phyloP scores from a whole-genome alignment of 1,140 invertebrate genomes.

The Ceratosolen solmsi region DNA sequence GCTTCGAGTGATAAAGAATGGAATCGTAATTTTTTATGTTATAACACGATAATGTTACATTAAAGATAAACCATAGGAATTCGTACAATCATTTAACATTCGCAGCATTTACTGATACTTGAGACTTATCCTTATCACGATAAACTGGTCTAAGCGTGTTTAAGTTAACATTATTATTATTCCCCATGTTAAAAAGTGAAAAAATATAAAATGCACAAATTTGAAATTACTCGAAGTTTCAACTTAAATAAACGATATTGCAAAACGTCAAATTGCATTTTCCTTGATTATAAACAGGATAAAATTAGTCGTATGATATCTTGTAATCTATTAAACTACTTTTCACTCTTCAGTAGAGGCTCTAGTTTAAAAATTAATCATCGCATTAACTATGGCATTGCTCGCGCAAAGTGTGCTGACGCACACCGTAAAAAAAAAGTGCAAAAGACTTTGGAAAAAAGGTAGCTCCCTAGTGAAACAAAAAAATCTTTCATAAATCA shows the following conservation, averaged over 20 bases:
- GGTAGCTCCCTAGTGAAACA: not conserved
- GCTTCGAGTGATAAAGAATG: slow-evolving; percentile 1
- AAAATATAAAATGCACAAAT: not conserved
- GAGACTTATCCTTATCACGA: not conserved
- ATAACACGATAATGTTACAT: not conserved
- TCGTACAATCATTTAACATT: not conserved
- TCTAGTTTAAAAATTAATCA: slow-evolving; percentile 29
- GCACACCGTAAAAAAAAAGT: not conserved
- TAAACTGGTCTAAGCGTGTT: not conserved
- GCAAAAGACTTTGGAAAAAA: not conserved
- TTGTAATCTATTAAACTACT: not conserved
- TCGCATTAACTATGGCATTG: slow-evolving; percentile 37
- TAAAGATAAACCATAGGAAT: not conserved
- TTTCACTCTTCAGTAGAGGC: not conserved
- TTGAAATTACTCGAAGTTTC: not conserved
- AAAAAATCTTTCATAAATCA: slow-evolving; percentile 47
- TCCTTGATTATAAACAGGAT: not conserved
- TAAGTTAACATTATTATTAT: not conserved
- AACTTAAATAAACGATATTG: not conserved
- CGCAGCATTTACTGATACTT: not conserved
- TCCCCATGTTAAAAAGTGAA: not conserved
- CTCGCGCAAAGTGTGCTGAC: not conserved
- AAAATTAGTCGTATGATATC: not conserved
- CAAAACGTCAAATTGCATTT: not conserved
- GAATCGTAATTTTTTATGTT: not conserved